A percentile compares a stretch with the other conserved stretches of the same genome.
These are phyloP conservation scores for Sparus aurata DNA, from an alignment of 2,797 vertebrate species.

Conservation along the genomic window DNA sequence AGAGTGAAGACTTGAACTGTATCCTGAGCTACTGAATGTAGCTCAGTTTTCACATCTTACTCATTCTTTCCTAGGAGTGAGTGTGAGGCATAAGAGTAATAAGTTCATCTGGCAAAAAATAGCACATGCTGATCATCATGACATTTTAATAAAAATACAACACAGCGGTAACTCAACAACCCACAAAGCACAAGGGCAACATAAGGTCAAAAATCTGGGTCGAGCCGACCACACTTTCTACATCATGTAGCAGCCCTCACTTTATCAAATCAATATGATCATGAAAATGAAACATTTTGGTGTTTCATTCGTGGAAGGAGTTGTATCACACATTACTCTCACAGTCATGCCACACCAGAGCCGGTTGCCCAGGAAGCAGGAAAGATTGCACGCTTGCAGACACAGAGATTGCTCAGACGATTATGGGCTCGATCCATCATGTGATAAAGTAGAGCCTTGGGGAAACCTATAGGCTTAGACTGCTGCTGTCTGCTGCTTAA, in stretches of 20 bases:
- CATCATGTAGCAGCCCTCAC: background rate
- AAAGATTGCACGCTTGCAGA: conserved; percentile 30
- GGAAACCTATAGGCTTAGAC: conserved; percentile 44
- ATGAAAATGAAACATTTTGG: background rate
- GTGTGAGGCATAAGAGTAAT: background rate
- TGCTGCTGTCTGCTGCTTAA: conserved; percentile 55
- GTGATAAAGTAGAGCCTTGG: conserved; percentile 59
- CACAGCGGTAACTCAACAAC: background rate
- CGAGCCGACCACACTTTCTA: background rate
- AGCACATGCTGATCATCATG: background rate
- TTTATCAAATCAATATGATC: background rate
- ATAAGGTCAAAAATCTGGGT: background rate
- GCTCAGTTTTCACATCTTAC: background rate
- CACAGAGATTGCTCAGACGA: conserved; percentile 44
- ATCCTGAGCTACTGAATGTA: background rate
- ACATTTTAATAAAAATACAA: conserved; percentile 4
- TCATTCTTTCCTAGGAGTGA: background rate
- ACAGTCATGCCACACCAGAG: background rate
- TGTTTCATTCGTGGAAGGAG: background rate
- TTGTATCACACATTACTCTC: background rate
- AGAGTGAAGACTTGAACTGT: background rate
- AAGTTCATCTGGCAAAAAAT: background rate
- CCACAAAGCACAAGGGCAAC: background rate
- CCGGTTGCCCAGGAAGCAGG: background rate
- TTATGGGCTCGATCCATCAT: conserved; percentile 57